phyloP scores from a whole-genome alignment of 2,888 invertebrate genomes.

The Dryocosmus kuriphilus region DNA sequence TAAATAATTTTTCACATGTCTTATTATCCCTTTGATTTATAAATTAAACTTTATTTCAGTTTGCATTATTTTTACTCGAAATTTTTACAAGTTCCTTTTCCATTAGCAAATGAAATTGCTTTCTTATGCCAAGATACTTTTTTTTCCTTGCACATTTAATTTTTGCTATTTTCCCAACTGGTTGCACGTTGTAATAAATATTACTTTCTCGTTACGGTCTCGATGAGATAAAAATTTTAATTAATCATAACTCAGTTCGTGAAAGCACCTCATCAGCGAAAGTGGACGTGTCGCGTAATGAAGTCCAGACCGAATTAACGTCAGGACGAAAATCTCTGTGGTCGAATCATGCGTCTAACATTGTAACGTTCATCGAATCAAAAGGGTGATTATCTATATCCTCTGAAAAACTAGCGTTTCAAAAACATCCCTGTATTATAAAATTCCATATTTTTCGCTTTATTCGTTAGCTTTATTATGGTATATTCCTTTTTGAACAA shows the following conservation, averaged over 20 bases:
- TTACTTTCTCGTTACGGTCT: conserved; percentile 21
- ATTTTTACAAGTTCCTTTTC: conserved; percentile 1
- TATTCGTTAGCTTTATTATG: conserved; percentile 5
- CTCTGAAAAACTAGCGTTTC: conserved; percentile 1
- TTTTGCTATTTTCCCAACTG: background rate
- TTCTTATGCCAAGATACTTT: background rate
- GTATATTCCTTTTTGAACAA: background rate
- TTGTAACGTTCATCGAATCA: conserved; percentile 30
- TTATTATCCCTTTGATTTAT: too few relatives aligned
- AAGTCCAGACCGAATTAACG: conserved; percentile 33
- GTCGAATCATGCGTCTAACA: conserved; percentile 6
- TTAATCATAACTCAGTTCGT: conserved; percentile 34
- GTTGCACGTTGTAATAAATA: background rate
- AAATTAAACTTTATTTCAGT: background rate
- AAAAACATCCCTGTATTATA: background rate
- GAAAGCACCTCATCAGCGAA: conserved; percentile 30
- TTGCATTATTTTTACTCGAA: background rate
- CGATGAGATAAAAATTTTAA: conserved; percentile 33
- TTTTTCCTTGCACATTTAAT: background rate
- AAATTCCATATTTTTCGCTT: conserved; percentile 9
- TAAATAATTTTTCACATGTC: too few relatives aligned
- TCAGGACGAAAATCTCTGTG: conserved; percentile 1
- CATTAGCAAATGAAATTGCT: conserved; percentile 21
- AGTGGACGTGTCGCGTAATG: conserved; percentile 33
- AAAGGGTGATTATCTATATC: background rate